Base-by-base conservation (phyloP, 64 coral and sea anemone genomes). In the Actinia tenebrosa region DNA sequence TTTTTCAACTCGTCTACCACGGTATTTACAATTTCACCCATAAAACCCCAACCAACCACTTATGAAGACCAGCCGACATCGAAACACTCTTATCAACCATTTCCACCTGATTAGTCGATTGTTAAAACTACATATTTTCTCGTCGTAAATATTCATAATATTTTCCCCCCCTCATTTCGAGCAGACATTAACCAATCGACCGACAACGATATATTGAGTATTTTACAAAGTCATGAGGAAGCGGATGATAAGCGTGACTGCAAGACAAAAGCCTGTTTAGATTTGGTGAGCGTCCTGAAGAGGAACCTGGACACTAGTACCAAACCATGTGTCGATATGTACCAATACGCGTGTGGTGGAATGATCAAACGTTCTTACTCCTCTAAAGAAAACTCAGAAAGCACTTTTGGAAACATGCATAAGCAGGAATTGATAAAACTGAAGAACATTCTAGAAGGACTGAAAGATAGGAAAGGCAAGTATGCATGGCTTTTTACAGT, bases 401-500 rank as follows among this genome's bases (percentile, higher is more conserved):
- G 83, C 60, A 85, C 83, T 85, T 85, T 85, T 64, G 30, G 54
- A 42, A 60, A 59, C 52, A 44, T 85, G 30, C 16, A 43, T 17
- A 43, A 44, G 7, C 5, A 8, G 13, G 52, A 61, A 26, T 63
- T 61, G 50, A 3, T 26, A 42, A 25, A 59, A 43, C 17, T 85
- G 83, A 85, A 59, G 7, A 45, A 59, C 1, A 60, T 85, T 18
- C 10, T 85, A 30, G 83, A 85, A 1, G 83, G 56, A 26, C 56
- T 85, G 56, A 44, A 85, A 43, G 7, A 59, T 62, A 64, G 60
- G 30, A 85, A 85, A 85, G 60, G 60, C 42, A 85, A 50, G 82
- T 19, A 66, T 7, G 17, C 63, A 66, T 7, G 17, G 63, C 37
- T 72, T 72, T 37, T n/a, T n/a, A n/a, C n/a, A n/a, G n/a, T n/a